These are phyloP conservation scores for Aleadryas rufinucha DNA, from an alignment of 2,113 vertebrate species.

Conservation along the genomic window DNA sequence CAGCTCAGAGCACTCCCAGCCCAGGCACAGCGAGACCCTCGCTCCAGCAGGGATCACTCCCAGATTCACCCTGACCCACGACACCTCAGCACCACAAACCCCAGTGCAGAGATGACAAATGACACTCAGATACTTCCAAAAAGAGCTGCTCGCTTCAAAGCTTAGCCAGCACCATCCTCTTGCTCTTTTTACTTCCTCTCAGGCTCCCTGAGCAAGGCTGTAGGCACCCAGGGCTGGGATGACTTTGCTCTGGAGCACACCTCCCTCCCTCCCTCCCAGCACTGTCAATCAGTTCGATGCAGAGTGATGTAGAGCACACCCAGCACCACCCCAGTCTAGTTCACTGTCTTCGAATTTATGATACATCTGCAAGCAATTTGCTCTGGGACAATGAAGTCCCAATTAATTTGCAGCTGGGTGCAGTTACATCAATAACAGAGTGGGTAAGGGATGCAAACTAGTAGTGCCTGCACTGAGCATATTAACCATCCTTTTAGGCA, in stretches of 20 bases:
- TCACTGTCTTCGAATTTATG: not conserved
- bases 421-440: not conserved
- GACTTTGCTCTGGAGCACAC: not conserved
- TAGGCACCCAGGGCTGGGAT: not conserved
- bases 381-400: not conserved
- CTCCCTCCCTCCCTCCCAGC: not conserved
- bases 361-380: not conserved
- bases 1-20: not conserved
- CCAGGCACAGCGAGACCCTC: accelerated
- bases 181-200: not conserved
- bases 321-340: not conserved
- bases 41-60: accelerated
- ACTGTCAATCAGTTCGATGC: not conserved
- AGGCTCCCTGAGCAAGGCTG: not conserved
- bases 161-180: not conserved
- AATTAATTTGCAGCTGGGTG: constrained; percentile 3
- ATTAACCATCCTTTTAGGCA: not conserved
- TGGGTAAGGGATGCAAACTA: not conserved
- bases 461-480: not conserved
- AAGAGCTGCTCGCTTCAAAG: not conserved
- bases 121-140: not conserved
- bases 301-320: not conserved
- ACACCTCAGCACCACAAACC: not conserved
- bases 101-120: not conserved
- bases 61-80: not conserved